A percentile compares a stretch with the other conserved stretches of the same genome.
phyloP scores from a whole-genome alignment of 64 coral and sea anemone genomes.

The Montipora efflorescens region DNA sequence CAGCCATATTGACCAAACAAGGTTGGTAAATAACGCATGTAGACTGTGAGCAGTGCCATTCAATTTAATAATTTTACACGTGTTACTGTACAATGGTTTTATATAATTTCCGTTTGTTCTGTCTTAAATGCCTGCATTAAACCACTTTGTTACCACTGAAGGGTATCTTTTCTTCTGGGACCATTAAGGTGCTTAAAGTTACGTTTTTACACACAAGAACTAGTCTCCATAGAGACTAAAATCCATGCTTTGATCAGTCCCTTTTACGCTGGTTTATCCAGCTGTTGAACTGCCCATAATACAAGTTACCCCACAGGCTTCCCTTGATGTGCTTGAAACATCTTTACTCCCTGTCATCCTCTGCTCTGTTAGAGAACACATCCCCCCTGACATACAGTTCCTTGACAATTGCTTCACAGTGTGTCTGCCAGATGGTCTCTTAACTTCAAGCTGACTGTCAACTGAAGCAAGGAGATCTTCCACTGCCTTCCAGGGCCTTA shows the following conservation, averaged over 20 bases:
- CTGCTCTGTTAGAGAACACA: constrained; percentile 30
- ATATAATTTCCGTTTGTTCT: background rate
- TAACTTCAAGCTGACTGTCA: constrained; percentile 53
- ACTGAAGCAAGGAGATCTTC: constrained; percentile 63
- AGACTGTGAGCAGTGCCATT: background rate
- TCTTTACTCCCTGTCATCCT: constrained; percentile 26
- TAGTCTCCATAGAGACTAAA: constrained; percentile 5
- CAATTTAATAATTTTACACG: constrained; percentile 2
- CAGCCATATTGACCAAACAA: background rate
- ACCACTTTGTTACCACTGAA: background rate
- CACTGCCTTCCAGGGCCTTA: constrained; percentile 64
- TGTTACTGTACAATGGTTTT: background rate
- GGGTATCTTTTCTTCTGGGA: background rate
- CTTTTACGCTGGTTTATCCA: constrained; percentile 42
- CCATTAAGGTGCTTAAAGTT: background rate
- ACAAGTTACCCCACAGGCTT: constrained; percentile 12
- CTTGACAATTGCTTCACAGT: constrained; percentile 61
- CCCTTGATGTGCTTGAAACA: constrained; percentile 46
- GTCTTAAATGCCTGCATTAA: background rate
- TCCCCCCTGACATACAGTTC: constrained; percentile 51
- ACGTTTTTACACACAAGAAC: background rate
- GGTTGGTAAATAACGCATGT: background rate
- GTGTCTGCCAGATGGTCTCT: constrained; percentile 63
- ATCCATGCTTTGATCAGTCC: constrained; percentile 8
- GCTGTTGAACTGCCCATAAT: background rate